A percentile compares a stretch with the other conserved stretches of the same genome.
These are phyloP conservation scores for Manis crassicaudata DNA, from an alignment of 2,797 vertebrate genomes.

Conservation along the genomic window DNA sequence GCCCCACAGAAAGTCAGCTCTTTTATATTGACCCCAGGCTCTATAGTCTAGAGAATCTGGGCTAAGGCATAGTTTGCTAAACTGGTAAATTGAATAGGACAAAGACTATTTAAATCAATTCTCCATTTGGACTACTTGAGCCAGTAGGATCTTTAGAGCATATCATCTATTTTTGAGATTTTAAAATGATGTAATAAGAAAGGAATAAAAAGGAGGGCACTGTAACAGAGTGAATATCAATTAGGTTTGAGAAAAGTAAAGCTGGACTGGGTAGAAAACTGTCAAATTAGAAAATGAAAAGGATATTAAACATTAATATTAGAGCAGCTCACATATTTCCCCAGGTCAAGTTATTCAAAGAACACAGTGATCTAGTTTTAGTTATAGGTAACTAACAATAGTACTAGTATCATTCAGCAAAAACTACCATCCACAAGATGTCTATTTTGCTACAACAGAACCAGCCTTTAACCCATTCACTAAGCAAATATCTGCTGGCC, in stretches of 20 bases:
- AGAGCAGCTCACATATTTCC: neutral
- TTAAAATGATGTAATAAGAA: neutral
- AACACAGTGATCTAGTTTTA: neutral
- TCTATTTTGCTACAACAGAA: neutral
- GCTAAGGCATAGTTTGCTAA: neutral
- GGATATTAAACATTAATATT: neutral
- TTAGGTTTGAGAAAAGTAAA: neutral
- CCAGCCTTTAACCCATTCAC: neutral
- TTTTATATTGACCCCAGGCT: neutral
- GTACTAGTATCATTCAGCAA: neutral
- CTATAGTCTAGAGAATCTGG: neutral
- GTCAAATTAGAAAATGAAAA: constrained; percentile 14
- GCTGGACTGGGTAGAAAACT: neutral
- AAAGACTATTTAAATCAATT: constrained; percentile 17
- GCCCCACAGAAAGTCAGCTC: neutral
- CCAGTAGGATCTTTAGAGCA: neutral
- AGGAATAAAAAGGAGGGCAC: neutral
- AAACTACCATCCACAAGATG: neutral
- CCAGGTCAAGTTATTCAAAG: neutral
- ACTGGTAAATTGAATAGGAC: neutral
- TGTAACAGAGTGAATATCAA: neutral
- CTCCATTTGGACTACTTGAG: neutral
- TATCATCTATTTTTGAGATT: neutral
- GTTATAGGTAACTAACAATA: neutral
- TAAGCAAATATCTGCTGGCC: neutral